These are phyloP conservation scores for Opisthograptis luteolata DNA, from an alignment of 2,888 invertebrate species.

Conservation along the genomic window DNA sequence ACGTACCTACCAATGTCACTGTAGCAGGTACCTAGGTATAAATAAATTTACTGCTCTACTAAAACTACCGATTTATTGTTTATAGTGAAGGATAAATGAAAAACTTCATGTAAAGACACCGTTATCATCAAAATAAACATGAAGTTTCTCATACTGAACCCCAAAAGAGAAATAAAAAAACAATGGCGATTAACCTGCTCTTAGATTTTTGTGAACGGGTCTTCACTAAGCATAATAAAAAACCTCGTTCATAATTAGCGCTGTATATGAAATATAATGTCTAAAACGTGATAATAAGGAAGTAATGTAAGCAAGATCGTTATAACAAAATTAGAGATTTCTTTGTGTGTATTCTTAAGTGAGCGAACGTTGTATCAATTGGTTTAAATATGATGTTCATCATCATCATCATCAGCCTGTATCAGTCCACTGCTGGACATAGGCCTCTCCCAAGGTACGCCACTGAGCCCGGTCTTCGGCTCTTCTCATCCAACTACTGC, in stretches of 20 bases:
- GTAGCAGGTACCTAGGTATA: no score
- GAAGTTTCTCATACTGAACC: conserved; percentile 40
- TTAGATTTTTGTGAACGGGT: conserved; percentile 66
- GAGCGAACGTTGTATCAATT: conserved; percentile 71
- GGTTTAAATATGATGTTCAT: no score
- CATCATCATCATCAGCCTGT: no score
- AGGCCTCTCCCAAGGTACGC: no score
- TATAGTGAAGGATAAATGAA: no score
- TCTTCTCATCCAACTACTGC: no score
- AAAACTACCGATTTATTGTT: no score
- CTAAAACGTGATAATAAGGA: conserved; percentile 79
- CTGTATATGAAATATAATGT: conserved; percentile 77
- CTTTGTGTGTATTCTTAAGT: conserved; percentile 77
- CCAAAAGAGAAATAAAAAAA: conserved; percentile 57
- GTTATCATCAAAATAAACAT: conserved; percentile 4
- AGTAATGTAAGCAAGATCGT: conserved; percentile 78
- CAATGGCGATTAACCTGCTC: conserved; percentile 72
- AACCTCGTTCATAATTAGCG: conserved; percentile 77
- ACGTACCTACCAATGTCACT: no score
- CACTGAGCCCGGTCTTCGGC: no score
- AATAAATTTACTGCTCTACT: no score
- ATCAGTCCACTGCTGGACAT: no score
- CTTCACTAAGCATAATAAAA: conserved; percentile 71
- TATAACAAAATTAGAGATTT: conserved; percentile 68
- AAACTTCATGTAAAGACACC: no score